These are phyloP conservation scores for Nymphalis urticae DNA, from an alignment of 2,888 invertebrate genomes.

Conservation along the genomic window DNA sequence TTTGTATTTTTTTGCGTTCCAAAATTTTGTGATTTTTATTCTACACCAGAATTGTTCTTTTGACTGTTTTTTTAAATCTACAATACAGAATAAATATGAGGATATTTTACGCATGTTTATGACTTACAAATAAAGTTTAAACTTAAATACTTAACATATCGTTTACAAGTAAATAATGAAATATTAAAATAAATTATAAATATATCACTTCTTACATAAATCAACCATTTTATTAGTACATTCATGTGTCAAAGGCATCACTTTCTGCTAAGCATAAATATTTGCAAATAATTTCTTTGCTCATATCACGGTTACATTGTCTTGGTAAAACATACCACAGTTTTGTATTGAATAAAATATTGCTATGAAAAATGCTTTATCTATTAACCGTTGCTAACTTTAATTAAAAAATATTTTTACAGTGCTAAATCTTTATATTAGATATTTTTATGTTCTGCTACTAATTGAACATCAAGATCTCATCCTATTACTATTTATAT, in stretches of 20 bases:
- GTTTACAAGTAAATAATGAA: conserved; percentile 9
- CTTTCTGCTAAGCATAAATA: conserved; percentile 9
- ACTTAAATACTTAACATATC: conserved; percentile 1
- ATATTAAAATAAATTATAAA: conserved; percentile 1
- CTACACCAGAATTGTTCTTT: too few species aligned
- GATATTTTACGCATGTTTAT: neutral
- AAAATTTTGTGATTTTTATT: too few species aligned
- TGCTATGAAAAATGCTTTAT: too few species aligned
- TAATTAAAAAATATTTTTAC: too few species aligned
- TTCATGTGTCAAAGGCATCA: conserved; percentile 9
- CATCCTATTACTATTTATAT: too few species aligned
- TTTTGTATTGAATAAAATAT: too few species aligned
- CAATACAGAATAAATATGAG: neutral
- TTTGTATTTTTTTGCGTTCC: too few species aligned
- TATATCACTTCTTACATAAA: neutral
- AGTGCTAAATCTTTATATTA: too few species aligned
- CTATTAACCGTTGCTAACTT: too few species aligned
- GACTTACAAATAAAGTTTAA: conserved; percentile 1
- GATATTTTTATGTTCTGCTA: too few species aligned
- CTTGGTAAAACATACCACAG: too few species aligned
- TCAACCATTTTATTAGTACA: conserved; percentile 8
- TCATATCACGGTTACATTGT: neutral
- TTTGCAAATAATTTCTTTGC: neutral
- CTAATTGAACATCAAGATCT: too few species aligned
- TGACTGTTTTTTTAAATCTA: neutral